phyloP scores from a whole-genome alignment of 2,888 invertebrate genomes.

The Thyatira batis region DNA sequence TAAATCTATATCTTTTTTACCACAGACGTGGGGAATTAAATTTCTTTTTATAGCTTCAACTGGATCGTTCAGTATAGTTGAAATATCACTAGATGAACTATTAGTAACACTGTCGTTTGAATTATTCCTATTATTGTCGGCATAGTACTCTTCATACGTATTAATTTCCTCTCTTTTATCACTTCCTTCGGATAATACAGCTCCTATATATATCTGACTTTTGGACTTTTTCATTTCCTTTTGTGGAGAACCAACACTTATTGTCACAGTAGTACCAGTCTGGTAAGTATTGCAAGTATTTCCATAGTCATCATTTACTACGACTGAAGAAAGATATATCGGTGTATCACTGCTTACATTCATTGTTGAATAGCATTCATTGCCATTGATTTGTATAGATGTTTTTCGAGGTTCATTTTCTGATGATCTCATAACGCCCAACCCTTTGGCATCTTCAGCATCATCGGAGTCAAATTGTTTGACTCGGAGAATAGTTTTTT shows the following conservation, averaged over 20 bases:
- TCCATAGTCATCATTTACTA: slow-evolving; percentile 83
- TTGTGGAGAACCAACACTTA: slow-evolving; percentile 81
- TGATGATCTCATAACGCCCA: slow-evolving; percentile 42
- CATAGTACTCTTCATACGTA: slow-evolving; percentile 72
- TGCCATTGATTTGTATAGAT: slow-evolving; percentile 88
- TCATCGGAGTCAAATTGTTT: slow-evolving; percentile 80
- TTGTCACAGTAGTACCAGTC: slow-evolving; percentile 83
- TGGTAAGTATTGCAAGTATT: slow-evolving; percentile 73
- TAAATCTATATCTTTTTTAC: slow-evolving; percentile 71
- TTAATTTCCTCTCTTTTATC: slow-evolving; percentile 53
- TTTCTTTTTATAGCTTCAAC: slow-evolving; percentile 89
- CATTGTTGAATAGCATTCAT: slow-evolving; percentile 89
- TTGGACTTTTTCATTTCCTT: slow-evolving; percentile 69
- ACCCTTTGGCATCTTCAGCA: slow-evolving; percentile 49
- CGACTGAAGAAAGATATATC: slow-evolving; percentile 88
- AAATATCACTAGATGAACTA: slow-evolving; percentile 60
- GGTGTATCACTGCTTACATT: slow-evolving; percentile 87
- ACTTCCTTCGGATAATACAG: slow-evolving; percentile 54
- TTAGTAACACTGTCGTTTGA: slow-evolving; percentile 27
- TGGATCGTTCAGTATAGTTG: slow-evolving; percentile 85
- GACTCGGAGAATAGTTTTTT: slow-evolving; percentile 69
- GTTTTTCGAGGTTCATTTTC: slow-evolving; percentile 82
- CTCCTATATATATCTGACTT: slow-evolving; percentile 78
- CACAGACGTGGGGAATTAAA: slow-evolving; percentile 89
- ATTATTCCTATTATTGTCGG: slow-evolving; percentile 42